Percentiles rank a stretch among this genome's conserved stretches.
Conservation (phyloP, 2,888 invertebrate species). For the Sarcophaga rosellei region DNA sequence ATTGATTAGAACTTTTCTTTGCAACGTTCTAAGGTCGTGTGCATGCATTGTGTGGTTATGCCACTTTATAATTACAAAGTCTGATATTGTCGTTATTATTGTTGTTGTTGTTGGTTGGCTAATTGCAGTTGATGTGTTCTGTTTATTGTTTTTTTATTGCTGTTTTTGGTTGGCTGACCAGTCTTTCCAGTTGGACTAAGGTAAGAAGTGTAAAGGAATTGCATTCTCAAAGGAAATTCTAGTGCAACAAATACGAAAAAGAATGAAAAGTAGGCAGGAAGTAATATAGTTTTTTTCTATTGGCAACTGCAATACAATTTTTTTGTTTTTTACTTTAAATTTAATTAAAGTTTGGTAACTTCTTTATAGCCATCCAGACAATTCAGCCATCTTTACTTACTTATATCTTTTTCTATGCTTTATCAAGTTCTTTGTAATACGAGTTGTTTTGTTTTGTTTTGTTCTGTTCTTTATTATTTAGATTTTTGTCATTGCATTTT, state of each 20-base stretch:
- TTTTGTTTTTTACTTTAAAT: too few species aligned
- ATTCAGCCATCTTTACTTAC: too few species aligned
- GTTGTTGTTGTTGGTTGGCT: conserved; percentile 25
- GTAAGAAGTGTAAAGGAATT: conserved; percentile 32
- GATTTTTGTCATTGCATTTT: conserved; percentile 37
- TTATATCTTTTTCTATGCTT: too few species aligned
- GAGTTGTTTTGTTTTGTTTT: conserved; percentile 12
- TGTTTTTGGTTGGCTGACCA: conserved; percentile 20
- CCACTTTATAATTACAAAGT: conserved; percentile 21
- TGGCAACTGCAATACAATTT: too few species aligned
- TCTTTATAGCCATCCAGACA: too few species aligned
- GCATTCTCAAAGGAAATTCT: conserved; percentile 7
- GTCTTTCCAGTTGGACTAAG: not conserved
- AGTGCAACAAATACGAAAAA: too few species aligned
- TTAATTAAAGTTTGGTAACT: too few species aligned
- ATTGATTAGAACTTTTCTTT: too few species aligned
- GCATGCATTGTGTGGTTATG: conserved; percentile 13
- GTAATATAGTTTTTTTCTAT: too few species aligned
- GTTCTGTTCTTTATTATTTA: conserved; percentile 13
- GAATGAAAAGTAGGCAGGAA: too few species aligned
- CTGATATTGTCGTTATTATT: not conserved
- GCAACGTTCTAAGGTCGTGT: not conserved
- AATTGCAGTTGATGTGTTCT: not conserved
- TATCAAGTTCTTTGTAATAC: too few species aligned
- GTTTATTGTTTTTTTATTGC: not conserved